phyloP scores from a whole-genome alignment of 1,140 invertebrate species.

The Meloidogyne chitwoodi region DNA sequence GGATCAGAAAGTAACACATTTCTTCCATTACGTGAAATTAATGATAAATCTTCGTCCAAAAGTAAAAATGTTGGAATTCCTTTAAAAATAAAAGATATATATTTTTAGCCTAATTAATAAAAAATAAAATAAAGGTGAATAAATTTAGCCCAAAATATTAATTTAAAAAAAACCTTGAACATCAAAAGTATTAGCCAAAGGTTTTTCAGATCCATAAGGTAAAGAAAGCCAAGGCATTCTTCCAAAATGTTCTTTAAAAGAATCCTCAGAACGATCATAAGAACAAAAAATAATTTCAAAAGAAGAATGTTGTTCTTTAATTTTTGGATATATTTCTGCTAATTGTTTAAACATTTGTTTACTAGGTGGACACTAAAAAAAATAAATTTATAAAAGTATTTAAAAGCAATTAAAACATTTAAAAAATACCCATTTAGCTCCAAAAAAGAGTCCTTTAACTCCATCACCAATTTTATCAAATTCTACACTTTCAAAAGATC shows the following conservation, averaged over 20 bases:
- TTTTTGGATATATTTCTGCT: slow-evolving; percentile 21
- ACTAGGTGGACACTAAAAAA: slow-evolving; percentile 35
- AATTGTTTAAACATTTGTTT: slow-evolving; percentile 25
- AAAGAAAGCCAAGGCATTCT: slow-evolving; percentile 33
- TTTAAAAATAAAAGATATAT: slow-evolving; percentile 2
- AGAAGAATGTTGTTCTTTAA: slow-evolving; percentile 18
- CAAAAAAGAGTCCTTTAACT: slow-evolving; percentile 36
- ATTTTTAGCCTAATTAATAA: neutral
- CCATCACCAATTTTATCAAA: neutral
- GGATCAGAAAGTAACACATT: slow-evolving; percentile 31
- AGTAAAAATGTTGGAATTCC: slow-evolving; percentile 34
- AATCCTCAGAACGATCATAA: slow-evolving; percentile 30
- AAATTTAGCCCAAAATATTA: too few species aligned
- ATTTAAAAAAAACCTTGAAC: slow-evolving; percentile 11
- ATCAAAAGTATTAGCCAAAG: slow-evolving; percentile 21
- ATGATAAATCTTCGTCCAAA: slow-evolving; percentile 23
- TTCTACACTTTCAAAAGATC: slow-evolving; percentile 1
- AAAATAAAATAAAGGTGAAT: neutral
- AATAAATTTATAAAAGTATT: neutral
- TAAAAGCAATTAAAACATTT: neutral
- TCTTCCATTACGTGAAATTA: slow-evolving; percentile 28
- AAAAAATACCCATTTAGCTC: slow-evolving; percentile 34
- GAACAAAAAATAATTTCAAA: slow-evolving; percentile 41
- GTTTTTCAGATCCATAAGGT: slow-evolving; percentile 22
- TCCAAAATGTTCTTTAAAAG: slow-evolving; percentile 32